These are phyloP conservation scores for Murina feae DNA, from an alignment of 2,113 vertebrate species.

Conservation along the genomic window DNA sequence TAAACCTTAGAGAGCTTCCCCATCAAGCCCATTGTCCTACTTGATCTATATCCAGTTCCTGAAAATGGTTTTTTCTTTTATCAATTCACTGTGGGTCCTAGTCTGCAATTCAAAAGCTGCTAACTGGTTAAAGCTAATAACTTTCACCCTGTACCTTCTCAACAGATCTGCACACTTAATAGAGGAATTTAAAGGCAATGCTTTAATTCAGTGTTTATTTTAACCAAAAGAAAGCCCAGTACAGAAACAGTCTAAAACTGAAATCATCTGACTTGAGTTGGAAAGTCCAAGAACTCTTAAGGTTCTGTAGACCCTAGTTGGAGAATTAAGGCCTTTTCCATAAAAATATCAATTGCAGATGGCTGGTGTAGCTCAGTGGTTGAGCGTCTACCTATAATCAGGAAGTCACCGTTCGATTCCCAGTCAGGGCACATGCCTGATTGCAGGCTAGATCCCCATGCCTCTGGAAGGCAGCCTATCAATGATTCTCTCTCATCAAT, in stretches of 20 bases:
- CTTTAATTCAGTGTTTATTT: slow-evolving; percentile 27
- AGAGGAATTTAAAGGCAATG: not conserved
- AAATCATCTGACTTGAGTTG: not conserved
- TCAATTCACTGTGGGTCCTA: not conserved
- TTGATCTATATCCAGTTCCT: not conserved
- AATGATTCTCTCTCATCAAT: too few species aligned
- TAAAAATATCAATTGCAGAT: not conserved
- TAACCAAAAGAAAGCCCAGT: not conserved
- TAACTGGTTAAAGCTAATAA: not conserved
- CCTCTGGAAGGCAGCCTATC: too few species aligned
- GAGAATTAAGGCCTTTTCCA: not conserved
- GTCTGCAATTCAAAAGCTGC: not conserved
- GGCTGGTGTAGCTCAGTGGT: too few species aligned
- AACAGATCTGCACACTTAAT: not conserved
- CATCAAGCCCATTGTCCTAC: not conserved
- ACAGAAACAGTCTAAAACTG: not conserved
- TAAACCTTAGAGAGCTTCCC: not conserved
- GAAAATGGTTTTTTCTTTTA: not conserved
- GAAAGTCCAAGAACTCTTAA: not conserved
- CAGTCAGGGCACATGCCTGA: too few species aligned
- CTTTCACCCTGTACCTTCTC: not conserved
- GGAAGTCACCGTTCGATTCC: too few species aligned
- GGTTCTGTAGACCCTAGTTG: not conserved
- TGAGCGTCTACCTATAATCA: too few species aligned
- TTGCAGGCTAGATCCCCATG: too few species aligned